A percentile compares a stretch with the other conserved stretches of the same genome.
Evolutionary conservation across 2,113 vertebrate genomes (phyloP).

Genomic region (Hydropotes inermis): DNA sequence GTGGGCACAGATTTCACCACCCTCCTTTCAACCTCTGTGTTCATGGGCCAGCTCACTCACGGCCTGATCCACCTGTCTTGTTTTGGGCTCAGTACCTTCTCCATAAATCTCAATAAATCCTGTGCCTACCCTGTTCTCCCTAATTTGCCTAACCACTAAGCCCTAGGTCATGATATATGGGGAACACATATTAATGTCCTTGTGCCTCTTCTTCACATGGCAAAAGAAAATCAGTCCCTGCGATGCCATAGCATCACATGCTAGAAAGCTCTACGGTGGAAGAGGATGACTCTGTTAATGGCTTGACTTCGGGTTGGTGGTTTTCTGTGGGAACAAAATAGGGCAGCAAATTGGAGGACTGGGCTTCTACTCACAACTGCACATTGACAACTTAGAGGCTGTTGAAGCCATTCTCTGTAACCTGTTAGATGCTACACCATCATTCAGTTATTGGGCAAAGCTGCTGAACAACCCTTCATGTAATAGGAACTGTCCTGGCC

Average conservation of each 20-base stretch:
- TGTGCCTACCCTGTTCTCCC: neutral
- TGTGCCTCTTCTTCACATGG: neutral
- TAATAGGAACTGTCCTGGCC: neutral
- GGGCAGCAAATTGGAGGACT: neutral
- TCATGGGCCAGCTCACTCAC: neutral
- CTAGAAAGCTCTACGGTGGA: neutral
- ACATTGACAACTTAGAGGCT: neutral
- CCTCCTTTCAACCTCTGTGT: neutral
- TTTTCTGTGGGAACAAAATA: neutral
- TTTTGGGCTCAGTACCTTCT: neutral
- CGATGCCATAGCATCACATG: fast-evolving
- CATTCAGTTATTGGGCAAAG: neutral
- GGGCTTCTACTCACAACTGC: neutral
- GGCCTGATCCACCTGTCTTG: neutral
- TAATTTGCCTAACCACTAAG: neutral
- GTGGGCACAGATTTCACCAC: neutral
- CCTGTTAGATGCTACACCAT: neutral
- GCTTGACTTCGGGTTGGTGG: neutral
- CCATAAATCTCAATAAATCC: neutral
- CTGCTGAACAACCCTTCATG: neutral
- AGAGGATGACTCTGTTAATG: neutral
- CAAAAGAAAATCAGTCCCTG: neutral
- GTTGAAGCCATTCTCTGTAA: neutral
- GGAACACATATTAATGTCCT: neutral
- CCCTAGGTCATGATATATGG: too few species aligned